Percentiles rank a stretch among this genome's conserved stretches.
phyloP scores from a whole-genome alignment of 2,113 vertebrate genomes.

The Xyliphius kryptos region DNA sequence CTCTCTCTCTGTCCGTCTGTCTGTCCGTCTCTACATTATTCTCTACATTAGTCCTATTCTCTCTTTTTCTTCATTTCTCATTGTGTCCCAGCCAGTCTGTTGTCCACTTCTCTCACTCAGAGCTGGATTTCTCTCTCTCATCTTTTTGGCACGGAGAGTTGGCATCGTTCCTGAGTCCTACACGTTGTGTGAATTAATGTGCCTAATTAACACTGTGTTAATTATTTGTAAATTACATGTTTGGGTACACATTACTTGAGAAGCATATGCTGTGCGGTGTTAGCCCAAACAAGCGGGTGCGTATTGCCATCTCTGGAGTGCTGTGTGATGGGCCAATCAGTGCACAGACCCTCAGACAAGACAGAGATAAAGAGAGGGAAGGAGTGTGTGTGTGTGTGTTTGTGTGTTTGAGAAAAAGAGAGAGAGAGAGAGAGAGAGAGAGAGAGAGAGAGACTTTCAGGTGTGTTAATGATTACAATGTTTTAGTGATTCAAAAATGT shows the following conservation, averaged over 20 bases:
- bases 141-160: constrained; percentile 66
- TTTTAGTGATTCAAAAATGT: too few species aligned
- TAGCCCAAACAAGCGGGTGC: constrained; percentile 86
- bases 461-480: too few species aligned
- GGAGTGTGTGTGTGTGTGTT: too few species aligned
- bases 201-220: constrained; percentile 99
- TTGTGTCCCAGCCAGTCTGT: too few species aligned
- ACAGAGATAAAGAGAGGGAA: constrained; percentile 32
- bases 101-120: too few species aligned
- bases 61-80: too few species aligned
- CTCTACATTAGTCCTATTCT: too few species aligned
- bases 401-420: too few species aligned
- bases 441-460: too few species aligned
- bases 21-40: too few species aligned
- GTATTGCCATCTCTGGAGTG: constrained; percentile 90
- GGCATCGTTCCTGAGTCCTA: constrained; percentile 91
- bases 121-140: constrained; percentile 41
- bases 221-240: constrained; percentile 99
- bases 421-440: too few species aligned
- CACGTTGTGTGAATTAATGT: constrained; percentile 95
- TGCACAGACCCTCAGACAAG: constrained; percentile 21
- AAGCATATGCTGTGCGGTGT: constrained; percentile 96
- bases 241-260: constrained; percentile 99
- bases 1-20: constrained; percentile 52
- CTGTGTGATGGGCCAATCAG: constrained; percentile 72